Base-by-base conservation (phyloP, 2,888 invertebrate species). In the Ctenicera cuprea region DNA sequence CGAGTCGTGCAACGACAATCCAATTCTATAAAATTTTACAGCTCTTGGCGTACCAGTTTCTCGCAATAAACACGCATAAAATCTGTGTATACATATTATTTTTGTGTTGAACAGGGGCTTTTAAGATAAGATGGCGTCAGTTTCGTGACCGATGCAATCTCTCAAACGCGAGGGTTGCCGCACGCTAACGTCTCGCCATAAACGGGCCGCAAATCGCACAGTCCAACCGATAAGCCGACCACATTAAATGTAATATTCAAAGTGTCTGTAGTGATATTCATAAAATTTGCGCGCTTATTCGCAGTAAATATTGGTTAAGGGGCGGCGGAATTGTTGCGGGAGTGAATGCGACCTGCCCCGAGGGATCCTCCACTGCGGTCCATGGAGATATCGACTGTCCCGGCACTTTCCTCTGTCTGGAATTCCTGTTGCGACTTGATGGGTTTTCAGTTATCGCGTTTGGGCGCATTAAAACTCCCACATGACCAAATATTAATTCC, bases 121-220 rank as follows among this genome's bases (percentile, higher is more conserved):
- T 69, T 74, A 73, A 77, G 79, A 79, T 79, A 79, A 77, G 76
- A 76, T 76, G 77, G 79, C 79, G 79, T 77, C 76, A 77, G 69
- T 71, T 79, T 77, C 76, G 76, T 77, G 76, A 77, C 77, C 76
- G 77, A 79, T 79, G 76, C 71, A 79, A 79, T 79, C 76, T 75
- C 74, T 72, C 72, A 73, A 74, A 74, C 68, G 67, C 73, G 66
- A 67, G 70, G 68, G 73, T 71, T 67, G 57, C 59, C 65, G 61
- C 71, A 67, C 63, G 73, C 70, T 66, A 73, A 65, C 63, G 48
- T 50, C 57, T 52, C 66, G 38, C 61, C 74, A 65, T 74, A 77
- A 73, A 75, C 69, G 75, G 68, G 37, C 66, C 71, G 75, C 76
- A 75, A 78, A 75, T 74, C 77, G 75, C 74, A 68, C 74, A 66